Evolutionary conservation across 30 jellyfish, hydroid and myxozoan genomes (phyloP).

Genomic region (Catostylus mosaicus): DNA sequence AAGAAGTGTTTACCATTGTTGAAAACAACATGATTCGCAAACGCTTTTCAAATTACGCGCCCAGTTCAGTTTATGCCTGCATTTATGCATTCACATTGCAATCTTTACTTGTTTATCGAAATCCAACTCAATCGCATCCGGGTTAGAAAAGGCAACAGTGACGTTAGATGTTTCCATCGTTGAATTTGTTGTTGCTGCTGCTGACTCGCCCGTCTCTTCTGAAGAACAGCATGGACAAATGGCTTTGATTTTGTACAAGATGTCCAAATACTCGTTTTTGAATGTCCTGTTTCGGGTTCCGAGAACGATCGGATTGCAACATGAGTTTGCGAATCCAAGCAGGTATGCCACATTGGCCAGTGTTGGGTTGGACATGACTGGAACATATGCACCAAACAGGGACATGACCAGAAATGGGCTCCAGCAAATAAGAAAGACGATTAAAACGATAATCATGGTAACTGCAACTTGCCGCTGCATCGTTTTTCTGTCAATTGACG

Average conservation of each 20-base stretch:
- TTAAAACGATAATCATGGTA: constrained; percentile 80
- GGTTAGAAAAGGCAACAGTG: constrained; percentile 33
- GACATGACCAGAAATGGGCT: constrained; percentile 84
- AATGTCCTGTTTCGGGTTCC: constrained; percentile 72
- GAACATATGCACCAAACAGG: constrained; percentile 63
- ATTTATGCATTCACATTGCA: too few species aligned
- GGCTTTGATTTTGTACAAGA: constrained; percentile 11
- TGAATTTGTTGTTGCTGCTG: constrained; percentile 5
- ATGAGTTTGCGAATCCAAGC: constrained; percentile 75
- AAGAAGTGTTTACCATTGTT: too few species aligned
- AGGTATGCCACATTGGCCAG: constrained; percentile 73
- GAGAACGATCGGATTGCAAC: constrained; percentile 81
- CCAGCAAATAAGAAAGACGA: constrained; percentile 72
- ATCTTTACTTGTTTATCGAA: neutral
- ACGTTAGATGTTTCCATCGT: constrained; percentile 22
- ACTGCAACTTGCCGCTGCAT: constrained; percentile 71
- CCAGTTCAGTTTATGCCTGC: too few species aligned
- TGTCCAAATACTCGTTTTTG: constrained; percentile 50
- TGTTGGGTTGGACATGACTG: constrained; percentile 58
- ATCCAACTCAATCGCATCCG: neutral
- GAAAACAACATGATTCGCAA: too few species aligned
- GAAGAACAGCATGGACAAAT: constrained; percentile 37
- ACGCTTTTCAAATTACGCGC: too few species aligned
- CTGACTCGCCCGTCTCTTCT: neutral
- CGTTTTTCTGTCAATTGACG: constrained; percentile 61